Evolutionary conservation across 2,113 vertebrate species (phyloP).

Genomic region (Junco hyemalis): DNA sequence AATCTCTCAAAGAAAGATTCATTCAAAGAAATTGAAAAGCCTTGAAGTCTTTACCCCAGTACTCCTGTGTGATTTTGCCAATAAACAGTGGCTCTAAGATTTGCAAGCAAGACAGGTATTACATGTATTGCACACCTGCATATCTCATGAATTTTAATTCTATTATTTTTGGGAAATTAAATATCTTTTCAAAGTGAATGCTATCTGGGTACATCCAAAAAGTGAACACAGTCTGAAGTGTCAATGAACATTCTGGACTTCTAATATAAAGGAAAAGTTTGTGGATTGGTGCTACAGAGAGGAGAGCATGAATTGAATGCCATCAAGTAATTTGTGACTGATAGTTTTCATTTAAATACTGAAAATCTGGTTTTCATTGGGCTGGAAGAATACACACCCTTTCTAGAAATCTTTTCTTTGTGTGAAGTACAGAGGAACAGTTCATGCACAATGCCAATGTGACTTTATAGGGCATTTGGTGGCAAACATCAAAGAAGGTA

Average conservation of each 20-base stretch:
- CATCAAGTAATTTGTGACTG: neutral
- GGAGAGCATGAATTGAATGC: neutral
- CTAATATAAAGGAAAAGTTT: neutral
- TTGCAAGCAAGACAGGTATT: neutral
- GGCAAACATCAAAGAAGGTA: neutral
- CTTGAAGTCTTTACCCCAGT: neutral
- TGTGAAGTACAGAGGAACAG: neutral
- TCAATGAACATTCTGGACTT: neutral
- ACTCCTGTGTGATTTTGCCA: neutral
- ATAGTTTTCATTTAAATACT: neutral
- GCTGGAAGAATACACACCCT: neutral
- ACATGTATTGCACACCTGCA: neutral
- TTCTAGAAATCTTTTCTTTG: neutral
- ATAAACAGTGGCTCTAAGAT: neutral
- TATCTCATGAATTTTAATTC: neutral
- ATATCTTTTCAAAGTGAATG: neutral
- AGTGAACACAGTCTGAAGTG: neutral
- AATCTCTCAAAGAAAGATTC: neutral
- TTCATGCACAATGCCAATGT: neutral
- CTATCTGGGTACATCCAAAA: neutral
- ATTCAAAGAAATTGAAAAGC: neutral
- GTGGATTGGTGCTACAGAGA: neutral
- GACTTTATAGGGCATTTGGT: neutral
- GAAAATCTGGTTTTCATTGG: neutral
- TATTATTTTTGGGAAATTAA: neutral